Conservation (phyloP, 2,113 vertebrate species). For the Cephalopterus ornatus region DNA sequence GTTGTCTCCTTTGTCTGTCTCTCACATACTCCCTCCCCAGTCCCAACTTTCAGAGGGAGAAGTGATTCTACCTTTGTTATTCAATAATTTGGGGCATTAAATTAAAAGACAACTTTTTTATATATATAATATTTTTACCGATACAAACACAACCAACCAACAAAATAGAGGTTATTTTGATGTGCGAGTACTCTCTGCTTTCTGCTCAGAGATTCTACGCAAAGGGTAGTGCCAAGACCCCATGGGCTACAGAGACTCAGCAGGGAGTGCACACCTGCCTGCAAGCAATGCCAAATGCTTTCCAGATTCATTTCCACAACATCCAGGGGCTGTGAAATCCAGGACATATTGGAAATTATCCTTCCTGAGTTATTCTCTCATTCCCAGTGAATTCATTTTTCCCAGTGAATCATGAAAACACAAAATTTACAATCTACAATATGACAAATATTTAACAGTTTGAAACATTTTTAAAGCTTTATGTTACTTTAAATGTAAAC, state of each 20-base stretch:
- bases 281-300: neutral
- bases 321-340: neutral
- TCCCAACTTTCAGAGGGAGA: neutral
- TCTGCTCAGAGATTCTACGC: neutral
- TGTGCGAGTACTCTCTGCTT: neutral
- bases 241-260: neutral
- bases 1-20: neutral
- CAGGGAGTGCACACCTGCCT: rapidly evolving
- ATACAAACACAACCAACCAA: neutral
- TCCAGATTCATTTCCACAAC: neutral
- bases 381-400: neutral
- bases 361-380: neutral
- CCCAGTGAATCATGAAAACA: neutral
- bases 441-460: neutral
- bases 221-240: neutral
- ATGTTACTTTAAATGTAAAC: neutral
- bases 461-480: neutral
- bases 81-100: neutral
- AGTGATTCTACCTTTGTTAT: neutral
- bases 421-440: neutral
- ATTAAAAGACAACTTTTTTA: neutral
- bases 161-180: neutral
- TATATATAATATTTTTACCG: neutral
- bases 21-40: neutral
- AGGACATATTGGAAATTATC: neutral